Base-by-base conservation (phyloP, 2,888 invertebrate species). In the Cryptocephalus moraei region DNA sequence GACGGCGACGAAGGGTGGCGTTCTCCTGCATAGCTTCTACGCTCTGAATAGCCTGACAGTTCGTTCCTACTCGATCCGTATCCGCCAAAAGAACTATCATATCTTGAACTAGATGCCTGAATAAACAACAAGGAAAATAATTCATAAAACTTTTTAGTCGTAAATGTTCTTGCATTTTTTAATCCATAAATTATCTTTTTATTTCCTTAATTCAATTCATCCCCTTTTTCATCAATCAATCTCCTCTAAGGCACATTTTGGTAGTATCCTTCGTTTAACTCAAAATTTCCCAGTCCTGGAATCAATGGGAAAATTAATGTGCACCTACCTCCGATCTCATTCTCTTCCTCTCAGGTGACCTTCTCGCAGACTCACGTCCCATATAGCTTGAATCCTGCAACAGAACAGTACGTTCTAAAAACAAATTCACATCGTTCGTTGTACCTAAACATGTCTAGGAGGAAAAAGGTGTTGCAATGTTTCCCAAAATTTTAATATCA, bases 331-430 rank as follows among this genome's bases (percentile, higher is more conserved):
- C 80, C 57, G 77, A 72, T 61, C 80, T 76, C 69, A 79, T 74
- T 65, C 80, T 72, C 66, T 81, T 81, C 48, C 80, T 73, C 42
- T 81, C 81, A 41, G 81, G 81, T 45, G 81, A 80, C 53, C 78
- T 73, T 50, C 74, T 74, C 65, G 77, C 76, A 50, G 74, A 74
- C 48, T 78, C 78, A 52, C 78, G 73, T 44, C 75, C 73, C 56
- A 71, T 73, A 58, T 73, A 71, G 44, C 59, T 56, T 11, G 61
- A 57, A 33, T 64, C 65, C 65, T 66, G 44, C 10, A 33, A 44
- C 38, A 43, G 22, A 40, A 12, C 10, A 14, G 40, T 3, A 31
- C 8, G 43, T 32, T 22, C 22, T 22, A 45, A 45, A 43, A 8
- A 2, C 9, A 22, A 42, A 14, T 32, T 14, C 32, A 8, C n/a